Base-by-base conservation (phyloP, 2,113 vertebrate genomes). In the Semnopithecus entellus region DNA sequence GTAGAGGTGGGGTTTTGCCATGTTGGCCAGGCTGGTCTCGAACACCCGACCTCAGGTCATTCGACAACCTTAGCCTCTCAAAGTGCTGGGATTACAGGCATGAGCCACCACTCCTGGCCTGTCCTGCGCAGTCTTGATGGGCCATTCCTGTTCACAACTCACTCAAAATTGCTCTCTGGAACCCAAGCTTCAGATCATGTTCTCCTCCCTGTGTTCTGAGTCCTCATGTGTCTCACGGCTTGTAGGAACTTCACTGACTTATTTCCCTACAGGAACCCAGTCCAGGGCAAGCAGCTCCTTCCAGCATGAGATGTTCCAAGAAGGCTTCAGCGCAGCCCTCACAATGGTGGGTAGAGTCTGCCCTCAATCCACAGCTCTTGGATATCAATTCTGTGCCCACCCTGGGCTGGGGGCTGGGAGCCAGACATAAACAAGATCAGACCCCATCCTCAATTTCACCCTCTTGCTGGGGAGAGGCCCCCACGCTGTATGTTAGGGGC, bases 231-330 rank as follows among this genome's bases (percentile, higher is more conserved):
- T 38, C 45, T 83, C 75, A 3, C 0, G 6, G 68, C 17, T 75
- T 57, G 91, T 11, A 23, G n/a, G 48, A 76, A 32, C 48, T 59
- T 70, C 17, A 94, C 27, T 16, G 52, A 43, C 32, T n/a, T 84
- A 16, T 94, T 82, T 93, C 20, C 50, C 55, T n/a, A 64, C 97
- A 98, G 98, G 98, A 38, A 98, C 98, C 13, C 96, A 98, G 20
- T 96, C 88, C 0, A 76, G 78, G 61, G 89, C 78, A 30, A 95
- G 97, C n/a, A 98, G 95, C 80, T 97, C 94, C 83, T 99, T 99
- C 94, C 97, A 97, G 81, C 88, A 98, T 20, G 98, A 99, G 96
- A 98, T 98, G 98, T 97, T 98, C 25, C 99, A 99, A 78, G 97
- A 98, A 94, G 99, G 98, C 27, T 98, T 99, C 96, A 98, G 98